Percentiles rank a stretch among this genome's conserved stretches.
These are phyloP conservation scores for Melierax canorus DNA, from an alignment of 2,113 vertebrate genomes.

Conservation along the genomic window DNA sequence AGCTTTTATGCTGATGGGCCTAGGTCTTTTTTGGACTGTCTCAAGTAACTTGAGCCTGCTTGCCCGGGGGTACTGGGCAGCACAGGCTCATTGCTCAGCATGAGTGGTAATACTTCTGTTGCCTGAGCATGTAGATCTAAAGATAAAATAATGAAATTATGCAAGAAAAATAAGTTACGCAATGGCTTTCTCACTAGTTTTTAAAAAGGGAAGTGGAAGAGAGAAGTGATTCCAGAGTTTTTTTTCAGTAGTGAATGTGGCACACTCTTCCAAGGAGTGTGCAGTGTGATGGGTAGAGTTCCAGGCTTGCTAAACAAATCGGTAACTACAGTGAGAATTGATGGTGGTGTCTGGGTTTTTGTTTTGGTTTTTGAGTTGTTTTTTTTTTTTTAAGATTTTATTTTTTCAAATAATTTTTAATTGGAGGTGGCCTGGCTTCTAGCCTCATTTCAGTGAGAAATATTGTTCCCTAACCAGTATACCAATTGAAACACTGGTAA, in stretches of 20 bases:
- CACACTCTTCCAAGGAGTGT: neutral
- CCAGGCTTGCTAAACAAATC: neutral
- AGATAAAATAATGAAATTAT: neutral
- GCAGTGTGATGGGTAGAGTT: neutral
- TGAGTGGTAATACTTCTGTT: neutral
- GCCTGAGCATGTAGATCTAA: neutral
- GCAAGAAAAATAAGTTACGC: neutral
- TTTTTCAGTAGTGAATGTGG: neutral
- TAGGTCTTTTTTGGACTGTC: neutral
- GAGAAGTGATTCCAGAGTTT: neutral
- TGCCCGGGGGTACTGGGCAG: neutral
- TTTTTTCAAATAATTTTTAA: neutral
- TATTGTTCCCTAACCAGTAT: neutral
- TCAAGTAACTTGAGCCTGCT: neutral
- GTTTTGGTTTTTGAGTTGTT: neutral
- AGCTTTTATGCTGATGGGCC: neutral
- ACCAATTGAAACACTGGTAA: neutral
- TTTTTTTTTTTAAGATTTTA: neutral
- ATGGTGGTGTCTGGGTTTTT: neutral
- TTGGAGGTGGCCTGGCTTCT: neutral
- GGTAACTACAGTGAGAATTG: neutral
- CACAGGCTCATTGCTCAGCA: neutral
- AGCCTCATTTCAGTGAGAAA: neutral
- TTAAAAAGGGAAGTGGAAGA: slow-evolving; percentile 9
- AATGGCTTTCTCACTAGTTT: neutral